phyloP scores from a whole-genome alignment of 2,797 vertebrate species.

The Spea hammondii region DNA sequence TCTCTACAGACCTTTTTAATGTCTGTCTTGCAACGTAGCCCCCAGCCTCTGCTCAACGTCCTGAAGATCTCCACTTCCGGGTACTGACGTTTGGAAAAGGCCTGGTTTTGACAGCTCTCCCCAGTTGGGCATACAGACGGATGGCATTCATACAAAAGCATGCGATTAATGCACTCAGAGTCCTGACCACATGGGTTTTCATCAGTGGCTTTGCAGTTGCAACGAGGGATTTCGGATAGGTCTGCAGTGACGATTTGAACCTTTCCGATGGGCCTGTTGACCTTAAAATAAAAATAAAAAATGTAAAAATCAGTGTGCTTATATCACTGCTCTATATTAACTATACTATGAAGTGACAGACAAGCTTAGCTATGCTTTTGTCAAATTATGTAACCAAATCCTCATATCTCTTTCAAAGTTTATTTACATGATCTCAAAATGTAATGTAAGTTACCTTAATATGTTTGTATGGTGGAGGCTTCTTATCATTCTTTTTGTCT shows the following conservation, averaged over 20 bases:
- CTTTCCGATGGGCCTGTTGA: conserved; percentile 91
- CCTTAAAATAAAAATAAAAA: conserved; percentile 64
- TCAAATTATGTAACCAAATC: too few relatives aligned
- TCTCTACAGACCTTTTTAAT: conserved; percentile 87
- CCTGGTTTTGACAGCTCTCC: conserved; percentile 89
- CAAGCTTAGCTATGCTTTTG: too few relatives aligned
- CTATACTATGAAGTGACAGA: too few relatives aligned
- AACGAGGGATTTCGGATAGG: conserved; percentile 90
- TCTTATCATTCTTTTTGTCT: conserved; percentile 92
- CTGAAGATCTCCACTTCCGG: conserved; percentile 94
- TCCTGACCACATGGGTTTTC: conserved; percentile 92
- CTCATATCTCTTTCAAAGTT: too few relatives aligned
- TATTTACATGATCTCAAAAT: background rate
- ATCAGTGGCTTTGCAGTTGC: conserved; percentile 91
- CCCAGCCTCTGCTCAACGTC: conserved; percentile 91
- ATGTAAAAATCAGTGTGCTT: background rate
- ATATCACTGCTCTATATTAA: too few relatives aligned
- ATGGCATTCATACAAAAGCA: conserved; percentile 96
- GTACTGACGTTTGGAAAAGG: conserved; percentile 91
- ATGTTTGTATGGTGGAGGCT: conserved; percentile 94
- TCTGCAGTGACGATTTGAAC: conserved; percentile 96
- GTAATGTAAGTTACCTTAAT: conserved; percentile 79
- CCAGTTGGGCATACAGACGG: conserved; percentile 89
- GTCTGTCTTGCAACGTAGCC: conserved; percentile 86
- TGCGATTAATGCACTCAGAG: conserved; percentile 96